Conservation (phyloP, 2,797 vertebrate species). For the Chiroxiphia lanceolata region DNA sequence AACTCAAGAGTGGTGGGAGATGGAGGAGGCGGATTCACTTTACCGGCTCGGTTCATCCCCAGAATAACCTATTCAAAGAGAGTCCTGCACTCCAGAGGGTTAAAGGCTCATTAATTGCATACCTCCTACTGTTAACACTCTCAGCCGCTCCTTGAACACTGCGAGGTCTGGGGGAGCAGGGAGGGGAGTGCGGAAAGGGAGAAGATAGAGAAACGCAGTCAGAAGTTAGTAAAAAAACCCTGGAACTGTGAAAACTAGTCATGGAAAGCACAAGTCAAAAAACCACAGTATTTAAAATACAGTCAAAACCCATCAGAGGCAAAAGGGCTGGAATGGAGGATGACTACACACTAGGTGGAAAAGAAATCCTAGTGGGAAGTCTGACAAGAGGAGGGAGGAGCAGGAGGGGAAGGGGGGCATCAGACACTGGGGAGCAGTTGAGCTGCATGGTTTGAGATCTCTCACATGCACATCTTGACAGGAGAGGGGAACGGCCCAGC, state of each 20-base stretch:
- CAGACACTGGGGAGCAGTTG: slow-evolving; percentile 18
- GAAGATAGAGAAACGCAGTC: slow-evolving; percentile 75
- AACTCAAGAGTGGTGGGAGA: not conserved
- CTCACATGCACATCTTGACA: not conserved
- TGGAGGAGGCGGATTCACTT: not conserved
- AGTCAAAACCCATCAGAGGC: not conserved
- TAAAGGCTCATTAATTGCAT: slow-evolving; percentile 74
- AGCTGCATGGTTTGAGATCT: slow-evolving; percentile 43
- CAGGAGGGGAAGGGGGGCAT: not conserved
- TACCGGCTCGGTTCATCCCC: slow-evolving; percentile 65
- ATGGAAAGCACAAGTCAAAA: slow-evolving; percentile 45
- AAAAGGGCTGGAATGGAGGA: slow-evolving; percentile 7
- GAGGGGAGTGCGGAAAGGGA: slow-evolving; percentile 72
- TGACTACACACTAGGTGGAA: not conserved
- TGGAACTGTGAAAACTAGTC: slow-evolving; percentile 9
- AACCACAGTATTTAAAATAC: slow-evolving; percentile 17
- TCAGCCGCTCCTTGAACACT: slow-evolving; percentile 92
- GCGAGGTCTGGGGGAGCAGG: slow-evolving; percentile 84
- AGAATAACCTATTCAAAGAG: slow-evolving; percentile 71
- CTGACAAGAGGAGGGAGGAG: not conserved
- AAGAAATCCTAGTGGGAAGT: not conserved
- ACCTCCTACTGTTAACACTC: slow-evolving; percentile 96
- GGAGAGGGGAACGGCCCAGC: not conserved
- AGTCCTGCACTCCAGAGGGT: slow-evolving; percentile 70
- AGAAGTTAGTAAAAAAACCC: slow-evolving; percentile 71